Evolutionary conservation across 2,797 vertebrate species (phyloP), one percentile per base, ranked within the genome.

Genomic region (Sebastes vulpes): DNA sequence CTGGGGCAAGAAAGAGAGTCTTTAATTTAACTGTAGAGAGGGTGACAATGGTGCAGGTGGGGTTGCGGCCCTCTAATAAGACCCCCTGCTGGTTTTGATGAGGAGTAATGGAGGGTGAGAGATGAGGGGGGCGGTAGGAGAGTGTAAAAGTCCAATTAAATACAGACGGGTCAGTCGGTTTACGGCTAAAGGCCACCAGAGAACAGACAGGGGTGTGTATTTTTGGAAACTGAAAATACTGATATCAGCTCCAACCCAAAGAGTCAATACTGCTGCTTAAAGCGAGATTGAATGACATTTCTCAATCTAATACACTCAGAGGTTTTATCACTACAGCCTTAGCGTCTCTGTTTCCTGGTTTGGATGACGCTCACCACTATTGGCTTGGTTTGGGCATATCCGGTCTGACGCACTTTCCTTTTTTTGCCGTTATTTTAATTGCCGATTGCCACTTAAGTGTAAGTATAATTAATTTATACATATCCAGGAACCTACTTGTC

Each of bases 1-100:
- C 26, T 11, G 56, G 75, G 78, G 35, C 11, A 5, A 28, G 32
- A 66, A 42, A 23, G 31, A 63, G 42, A 65, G 46, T 29, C 11
- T 81, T 78, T 69, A 50, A 68, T 76, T 84, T 48, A 29, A 67
- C 64, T 42, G 16, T 42, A 48, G 29, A 70, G 46, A 69, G 66
- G 75, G 64, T 52, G 42, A 71, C 48, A 68, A 12, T 9, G 64
- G 72, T 50, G 68, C 83, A 89, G 76, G 89, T 81, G 82, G 76
- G 59, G 52, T 53, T 46, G 59, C 2, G 53, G 50, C 29, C 59
- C 29, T 23, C 61, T 89, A 81, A 89, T 80, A 70, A 81, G 82
- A 65, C 70, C 65, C 63, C 81, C 79, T 75, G 77, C 28, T 85
- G 81, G 60, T 38, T 81, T 75, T 74, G 59, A 86, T 83, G 73